Evolutionary conservation across 2,888 invertebrate genomes (phyloP), one percentile per base, ranked within the genome.

Genomic region (Girardia tigrina): DNA sequence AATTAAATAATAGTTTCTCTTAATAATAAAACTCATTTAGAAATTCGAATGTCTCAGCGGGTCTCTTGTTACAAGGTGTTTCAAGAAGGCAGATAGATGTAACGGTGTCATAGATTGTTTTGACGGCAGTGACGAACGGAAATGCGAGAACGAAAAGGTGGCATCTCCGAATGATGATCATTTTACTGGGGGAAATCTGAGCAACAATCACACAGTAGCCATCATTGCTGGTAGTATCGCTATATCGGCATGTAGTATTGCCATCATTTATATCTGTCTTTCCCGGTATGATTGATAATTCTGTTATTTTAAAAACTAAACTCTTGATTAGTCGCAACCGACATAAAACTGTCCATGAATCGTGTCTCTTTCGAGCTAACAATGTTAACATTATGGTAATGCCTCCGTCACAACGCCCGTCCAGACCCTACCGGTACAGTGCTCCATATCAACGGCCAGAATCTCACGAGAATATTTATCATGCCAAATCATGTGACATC

Each of bases 401-500:
- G 56, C 23, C 56, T 8, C 4, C 56, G 23, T 12, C 56, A 4
- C 4, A 56, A 12, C n/a, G n/a, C 6, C 4, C 8, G n/a, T n/a
- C 56, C 20, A 56, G 56, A 56, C 56, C 8, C 6, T 56, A 56
- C 23, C 4, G 56, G 23, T 56, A 6, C 4, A 56, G 56, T 16
- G 4, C 56, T 2, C 4, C 56, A 20, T 56, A n/a, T 16, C 20
- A 56, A 6, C 6, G n/a, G 2, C 56, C 4, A 4, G 23, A 23
- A 20, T n/a, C 56, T 16, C 6, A 4, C 4, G 56, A 4, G 4
- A 56, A 56, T 56, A n/a, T 56, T n/a, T n/a, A 4, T n/a, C 56
- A 56, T n/a, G 56, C 56, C n/a, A 56, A 56, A 56, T 56, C 56
- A 23, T 56, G 56, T 56, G 56, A 56, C 56, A 56, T 56, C 23